Percentiles rank a stretch among this genome's conserved stretches.
Evolutionary conservation across 1,140 invertebrate species (phyloP).

Genomic region (Scaptomyza hsui): DNA sequence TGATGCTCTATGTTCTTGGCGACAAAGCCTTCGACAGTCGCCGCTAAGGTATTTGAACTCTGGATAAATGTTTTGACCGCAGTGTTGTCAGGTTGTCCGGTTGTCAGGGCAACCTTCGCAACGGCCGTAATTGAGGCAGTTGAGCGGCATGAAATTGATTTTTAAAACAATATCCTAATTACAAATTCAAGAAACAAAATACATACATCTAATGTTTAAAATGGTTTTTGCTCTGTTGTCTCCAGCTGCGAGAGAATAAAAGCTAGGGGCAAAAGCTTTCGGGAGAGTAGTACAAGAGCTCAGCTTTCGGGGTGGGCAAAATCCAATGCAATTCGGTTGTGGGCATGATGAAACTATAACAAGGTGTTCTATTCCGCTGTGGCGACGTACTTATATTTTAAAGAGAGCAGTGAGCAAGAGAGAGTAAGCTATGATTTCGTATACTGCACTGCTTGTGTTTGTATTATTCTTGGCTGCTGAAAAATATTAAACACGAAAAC

Average conservation of each 20-base stretch:
- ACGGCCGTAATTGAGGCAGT: not conserved
- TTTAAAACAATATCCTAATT: constrained; percentile 9
- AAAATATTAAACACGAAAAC: too few species aligned
- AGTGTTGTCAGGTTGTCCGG: constrained; percentile 5
- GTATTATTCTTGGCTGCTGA: too few species aligned
- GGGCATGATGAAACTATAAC: too few species aligned
- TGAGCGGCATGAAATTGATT: constrained; percentile 1
- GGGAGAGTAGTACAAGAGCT: not conserved
- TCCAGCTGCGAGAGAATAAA: not conserved
- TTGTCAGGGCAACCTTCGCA: constrained; percentile 19
- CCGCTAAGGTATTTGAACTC: constrained; percentile 36
- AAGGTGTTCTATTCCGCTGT: too few species aligned
- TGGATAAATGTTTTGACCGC: constrained; percentile 32
- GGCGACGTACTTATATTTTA: too few species aligned
- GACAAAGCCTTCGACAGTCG: too few species aligned
- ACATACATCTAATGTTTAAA: not conserved
- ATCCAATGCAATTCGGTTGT: not conserved
- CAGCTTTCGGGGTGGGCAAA: constrained; percentile 4
- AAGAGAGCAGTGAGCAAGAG: too few species aligned
- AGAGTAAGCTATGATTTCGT: too few species aligned
- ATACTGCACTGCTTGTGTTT: too few species aligned
- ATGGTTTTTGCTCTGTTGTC: too few species aligned
- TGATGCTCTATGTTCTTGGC: not conserved
- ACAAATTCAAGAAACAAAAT: not conserved
- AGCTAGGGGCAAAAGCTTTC: constrained; percentile 15